These are phyloP conservation scores for Cecidostiba fungosa DNA, from an alignment of 2,888 invertebrate species.

Conservation along the genomic window DNA sequence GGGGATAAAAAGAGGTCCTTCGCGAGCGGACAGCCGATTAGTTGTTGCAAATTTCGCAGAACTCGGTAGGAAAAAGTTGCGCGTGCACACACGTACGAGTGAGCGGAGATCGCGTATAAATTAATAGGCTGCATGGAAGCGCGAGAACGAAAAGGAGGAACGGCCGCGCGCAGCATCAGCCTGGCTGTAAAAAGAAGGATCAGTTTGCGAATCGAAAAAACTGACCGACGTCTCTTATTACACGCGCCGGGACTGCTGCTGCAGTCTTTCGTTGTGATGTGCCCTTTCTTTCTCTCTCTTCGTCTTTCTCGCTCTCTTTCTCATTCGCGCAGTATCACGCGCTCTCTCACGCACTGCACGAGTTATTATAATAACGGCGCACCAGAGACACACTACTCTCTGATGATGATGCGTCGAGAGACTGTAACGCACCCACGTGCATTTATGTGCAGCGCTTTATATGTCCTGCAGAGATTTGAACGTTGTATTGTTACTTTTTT, in stretches of 20 bases:
- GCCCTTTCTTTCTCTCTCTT: conserved; percentile 63
- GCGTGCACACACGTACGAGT: conserved; percentile 79
- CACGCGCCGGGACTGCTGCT: conserved; percentile 75
- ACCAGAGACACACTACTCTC: conserved; percentile 39
- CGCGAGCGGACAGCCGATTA: conserved; percentile 73
- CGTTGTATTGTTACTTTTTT: no score
- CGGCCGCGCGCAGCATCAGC: conserved; percentile 23
- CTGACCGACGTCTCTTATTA: conserved; percentile 80
- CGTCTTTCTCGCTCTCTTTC: neutral
- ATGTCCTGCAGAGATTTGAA: no score
- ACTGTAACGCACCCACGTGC: neutral
- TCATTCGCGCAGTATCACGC: neutral
- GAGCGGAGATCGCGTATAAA: conserved; percentile 76
- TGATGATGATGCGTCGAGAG: no score
- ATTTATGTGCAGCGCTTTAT: neutral
- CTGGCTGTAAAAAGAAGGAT: conserved; percentile 64
- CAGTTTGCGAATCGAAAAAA: conserved; percentile 73
- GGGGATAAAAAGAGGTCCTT: conserved; percentile 59
- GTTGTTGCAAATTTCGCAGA: conserved; percentile 81
- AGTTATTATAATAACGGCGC: conserved; percentile 58
- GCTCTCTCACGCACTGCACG: conserved; percentile 49
- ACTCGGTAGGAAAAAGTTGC: conserved; percentile 77
- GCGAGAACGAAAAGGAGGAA: conserved; percentile 59
- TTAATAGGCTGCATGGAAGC: conserved; percentile 76
- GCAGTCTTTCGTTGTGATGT: conserved; percentile 75